These are phyloP conservation scores for Ianthella basta DNA, from an alignment of 37 sponge, comb jelly and placozoan species.

Conservation along the genomic window DNA sequence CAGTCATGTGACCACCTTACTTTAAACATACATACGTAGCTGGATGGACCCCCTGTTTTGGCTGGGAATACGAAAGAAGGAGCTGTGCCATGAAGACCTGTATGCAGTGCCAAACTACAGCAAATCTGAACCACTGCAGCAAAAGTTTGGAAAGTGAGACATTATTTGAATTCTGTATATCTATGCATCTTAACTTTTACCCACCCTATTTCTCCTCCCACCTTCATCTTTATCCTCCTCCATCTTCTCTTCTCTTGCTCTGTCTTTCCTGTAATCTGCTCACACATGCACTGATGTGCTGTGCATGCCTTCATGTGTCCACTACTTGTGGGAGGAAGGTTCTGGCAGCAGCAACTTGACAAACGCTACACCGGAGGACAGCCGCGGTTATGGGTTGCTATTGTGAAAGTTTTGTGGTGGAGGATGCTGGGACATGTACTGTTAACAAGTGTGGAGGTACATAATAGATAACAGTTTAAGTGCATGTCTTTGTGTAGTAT, in stretches of 20 bases:
- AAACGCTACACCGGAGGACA: constrained; percentile 33
- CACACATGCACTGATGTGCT: not conserved
- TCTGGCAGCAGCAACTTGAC: constrained; percentile 54
- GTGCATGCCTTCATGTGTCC: not conserved
- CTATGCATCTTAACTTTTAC: too few relatives aligned
- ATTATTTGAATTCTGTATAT: not conserved
- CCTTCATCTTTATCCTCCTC: too few relatives aligned
- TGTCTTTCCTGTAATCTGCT: not conserved
- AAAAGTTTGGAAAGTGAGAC: constrained; percentile 51
- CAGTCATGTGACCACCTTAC: too few relatives aligned
- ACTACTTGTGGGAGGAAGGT: constrained; percentile 8
- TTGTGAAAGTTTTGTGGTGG: constrained; percentile 51
- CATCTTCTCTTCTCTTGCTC: too few relatives aligned
- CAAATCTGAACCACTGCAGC: constrained; percentile 43
- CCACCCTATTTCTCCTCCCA: too few relatives aligned
- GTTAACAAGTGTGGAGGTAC: constrained; percentile 35
- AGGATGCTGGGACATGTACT: constrained; percentile 40
- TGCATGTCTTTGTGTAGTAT: not conserved
- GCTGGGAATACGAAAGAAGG: constrained; percentile 32
- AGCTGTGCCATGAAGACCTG: constrained; percentile 47
- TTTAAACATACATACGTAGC: not conserved
- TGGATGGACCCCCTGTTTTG: constrained; percentile 68
- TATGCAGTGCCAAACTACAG: constrained; percentile 52
- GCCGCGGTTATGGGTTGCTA: constrained; percentile 49
- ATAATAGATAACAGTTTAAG: not conserved